Conservation (phyloP, 2,888 invertebrate species). For the Saturnia pavonia region DNA sequence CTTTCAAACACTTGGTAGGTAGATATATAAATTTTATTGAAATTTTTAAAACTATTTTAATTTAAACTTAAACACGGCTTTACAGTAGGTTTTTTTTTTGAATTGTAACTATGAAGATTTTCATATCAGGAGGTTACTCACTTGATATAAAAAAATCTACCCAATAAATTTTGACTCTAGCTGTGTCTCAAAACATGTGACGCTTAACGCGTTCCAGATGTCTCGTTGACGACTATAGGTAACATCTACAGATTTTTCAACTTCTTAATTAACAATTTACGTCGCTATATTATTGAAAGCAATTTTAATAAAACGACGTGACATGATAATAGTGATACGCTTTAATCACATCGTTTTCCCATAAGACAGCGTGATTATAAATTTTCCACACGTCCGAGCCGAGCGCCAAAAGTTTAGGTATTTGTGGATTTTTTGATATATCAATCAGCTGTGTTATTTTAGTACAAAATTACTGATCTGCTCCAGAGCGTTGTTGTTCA, state of each 20-base stretch:
- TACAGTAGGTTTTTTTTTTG: too few relatives aligned
- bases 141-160: too few relatives aligned
- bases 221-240: background rate
- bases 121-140: too few relatives aligned
- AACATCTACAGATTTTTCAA: background rate
- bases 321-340: background rate
- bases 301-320: background rate
- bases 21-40: too few relatives aligned
- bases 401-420: slow-evolving; percentile 10
- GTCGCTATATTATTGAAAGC: background rate
- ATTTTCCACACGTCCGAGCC: background rate
- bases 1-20: too few relatives aligned
- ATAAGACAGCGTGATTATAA: slow-evolving; percentile 1
- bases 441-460: slow-evolving; percentile 20
- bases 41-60: too few relatives aligned
- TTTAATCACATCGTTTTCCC: background rate
- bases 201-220: too few relatives aligned
- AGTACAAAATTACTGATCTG: slow-evolving; percentile 6
- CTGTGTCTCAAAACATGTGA: too few relatives aligned
- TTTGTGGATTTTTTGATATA: slow-evolving; percentile 12
- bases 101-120: too few relatives aligned
- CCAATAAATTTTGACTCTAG: too few relatives aligned
- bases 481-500: background rate
- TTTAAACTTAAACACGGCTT: too few relatives aligned
- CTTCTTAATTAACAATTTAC: too few relatives aligned